Conservation (phyloP, 2,888 invertebrate species). For the Archips xylosteana region DNA sequence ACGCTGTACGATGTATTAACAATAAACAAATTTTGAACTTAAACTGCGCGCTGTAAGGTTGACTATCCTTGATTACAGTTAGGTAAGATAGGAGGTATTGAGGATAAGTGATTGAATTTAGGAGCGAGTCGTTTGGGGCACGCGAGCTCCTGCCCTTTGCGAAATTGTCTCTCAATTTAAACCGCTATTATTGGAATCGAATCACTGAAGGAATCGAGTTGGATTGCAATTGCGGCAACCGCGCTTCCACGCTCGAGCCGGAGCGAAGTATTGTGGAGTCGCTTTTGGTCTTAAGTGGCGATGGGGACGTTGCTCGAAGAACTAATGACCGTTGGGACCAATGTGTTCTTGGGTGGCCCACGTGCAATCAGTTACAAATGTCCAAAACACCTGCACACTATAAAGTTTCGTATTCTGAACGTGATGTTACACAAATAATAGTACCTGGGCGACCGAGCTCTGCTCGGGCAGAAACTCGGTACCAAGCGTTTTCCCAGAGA, state of each 20-base stretch:
- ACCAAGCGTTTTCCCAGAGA: too few relatives aligned
- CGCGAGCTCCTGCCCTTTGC: constrained; percentile 48
- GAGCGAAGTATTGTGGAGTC: background rate
- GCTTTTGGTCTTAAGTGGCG: too few relatives aligned
- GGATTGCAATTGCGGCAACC: constrained; percentile 31
- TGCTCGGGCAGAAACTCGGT: too few relatives aligned
- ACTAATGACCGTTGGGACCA: too few relatives aligned
- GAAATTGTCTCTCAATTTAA: constrained; percentile 53
- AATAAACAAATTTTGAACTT: constrained; percentile 1
- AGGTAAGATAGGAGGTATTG: constrained; percentile 8
- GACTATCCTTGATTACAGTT: background rate
- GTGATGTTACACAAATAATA: too few relatives aligned
- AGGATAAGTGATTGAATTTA: constrained; percentile 11
- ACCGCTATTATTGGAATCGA: constrained; percentile 57
- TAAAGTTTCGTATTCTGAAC: too few relatives aligned
- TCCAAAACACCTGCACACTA: too few relatives aligned
- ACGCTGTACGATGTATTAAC: background rate
- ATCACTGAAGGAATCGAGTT: constrained; percentile 49
- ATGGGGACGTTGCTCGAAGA: too few relatives aligned
- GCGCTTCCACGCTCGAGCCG: background rate
- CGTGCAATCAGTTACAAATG: too few relatives aligned
- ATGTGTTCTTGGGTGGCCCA: too few relatives aligned
- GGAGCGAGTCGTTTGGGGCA: constrained; percentile 47
- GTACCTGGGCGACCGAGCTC: too few relatives aligned
- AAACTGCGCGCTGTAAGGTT: background rate